Base-by-base conservation (phyloP, 2,888 invertebrate species). In the Tinea semifulvella region DNA sequence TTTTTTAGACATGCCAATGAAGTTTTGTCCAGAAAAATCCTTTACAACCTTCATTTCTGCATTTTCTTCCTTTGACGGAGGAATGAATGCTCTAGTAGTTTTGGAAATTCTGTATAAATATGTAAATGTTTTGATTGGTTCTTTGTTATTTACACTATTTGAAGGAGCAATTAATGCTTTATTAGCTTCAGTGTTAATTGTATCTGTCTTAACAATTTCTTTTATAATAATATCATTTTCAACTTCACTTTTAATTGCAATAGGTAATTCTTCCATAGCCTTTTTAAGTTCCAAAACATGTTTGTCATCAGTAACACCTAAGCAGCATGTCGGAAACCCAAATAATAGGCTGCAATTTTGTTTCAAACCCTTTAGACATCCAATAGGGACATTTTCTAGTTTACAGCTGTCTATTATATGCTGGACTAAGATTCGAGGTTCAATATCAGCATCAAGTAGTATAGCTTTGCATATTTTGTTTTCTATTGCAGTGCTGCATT, bases 271-370 rank as follows among this genome's bases (percentile, higher is more conserved):
- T 36, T 46, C 5, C 27, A 75, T 52, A 47, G 50, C 53, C 27
- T 52, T 47, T 50, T 43, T 51, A 1, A 73, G 45, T 39, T 69
- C 64, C 48, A 50, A 69, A 49, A 46, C 16, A 48, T 10, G 7
- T 22, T n/a, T 4, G 11, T 40, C 40, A 35, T 50, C 53, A 58
- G 63, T 65, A 14, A 83, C 48, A 26, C 76, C 77, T 43, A 83
- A 53, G 46, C 75, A 75, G 53, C 68, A 68, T 19, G 80, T 74
- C 45, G 68, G 55, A 47, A 83, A 65, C 1, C 82, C 80, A 61
- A 80, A 77, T 49, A 63, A 54, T 1, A 22, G 46, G 28, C 54
- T 47, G 47, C 62, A 57, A 1, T 58, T 47, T 49, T 57, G 57
- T 47, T 63, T 70, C 3, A 84, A 56, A 35, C 63, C 61, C 42